These are phyloP conservation scores for Brachyptera risi DNA, from an alignment of 2,888 invertebrate species.

Conservation along the genomic window DNA sequence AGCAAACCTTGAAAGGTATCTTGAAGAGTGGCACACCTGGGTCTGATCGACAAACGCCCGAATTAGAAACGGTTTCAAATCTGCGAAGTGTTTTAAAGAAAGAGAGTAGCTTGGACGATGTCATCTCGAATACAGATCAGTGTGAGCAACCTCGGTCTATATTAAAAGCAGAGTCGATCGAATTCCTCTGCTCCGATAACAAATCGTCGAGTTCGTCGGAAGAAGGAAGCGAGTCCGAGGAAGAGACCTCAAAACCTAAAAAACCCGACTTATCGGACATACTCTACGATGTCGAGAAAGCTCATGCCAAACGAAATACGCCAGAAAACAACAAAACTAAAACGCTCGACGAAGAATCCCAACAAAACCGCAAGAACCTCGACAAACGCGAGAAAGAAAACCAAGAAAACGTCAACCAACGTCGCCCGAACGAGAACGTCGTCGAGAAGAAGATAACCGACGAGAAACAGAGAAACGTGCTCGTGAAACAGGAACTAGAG, in stretches of 20 bases:
- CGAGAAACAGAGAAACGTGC: background rate
- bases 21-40: constrained; percentile 45
- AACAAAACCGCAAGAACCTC: too few relatives aligned
- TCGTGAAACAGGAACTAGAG: background rate
- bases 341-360: too few relatives aligned
- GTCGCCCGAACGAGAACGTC: background rate
- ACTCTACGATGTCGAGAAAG: constrained; percentile 15
- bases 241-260: constrained; percentile 8
- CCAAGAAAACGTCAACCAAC: background rate
- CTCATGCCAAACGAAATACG: background rate
- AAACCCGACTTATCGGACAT: constrained; percentile 2
- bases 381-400: constrained; percentile 2
- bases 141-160: constrained; percentile 31
- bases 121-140: constrained; percentile 24
- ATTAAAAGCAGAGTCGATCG: constrained; percentile 31
- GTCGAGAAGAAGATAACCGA: background rate
- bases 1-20: constrained; percentile 53
- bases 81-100: constrained; percentile 23
- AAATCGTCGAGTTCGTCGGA: constrained; percentile 20
- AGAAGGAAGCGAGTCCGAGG: background rate
- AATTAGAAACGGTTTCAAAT: constrained; percentile 35
- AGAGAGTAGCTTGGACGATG: constrained; percentile 33
- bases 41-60: constrained; percentile 26
- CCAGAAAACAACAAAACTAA: background rate
- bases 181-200: too few relatives aligned